These are phyloP conservation scores for Mamestra brassicae DNA, from an alignment of 2,888 invertebrate genomes.

Conservation along the genomic window DNA sequence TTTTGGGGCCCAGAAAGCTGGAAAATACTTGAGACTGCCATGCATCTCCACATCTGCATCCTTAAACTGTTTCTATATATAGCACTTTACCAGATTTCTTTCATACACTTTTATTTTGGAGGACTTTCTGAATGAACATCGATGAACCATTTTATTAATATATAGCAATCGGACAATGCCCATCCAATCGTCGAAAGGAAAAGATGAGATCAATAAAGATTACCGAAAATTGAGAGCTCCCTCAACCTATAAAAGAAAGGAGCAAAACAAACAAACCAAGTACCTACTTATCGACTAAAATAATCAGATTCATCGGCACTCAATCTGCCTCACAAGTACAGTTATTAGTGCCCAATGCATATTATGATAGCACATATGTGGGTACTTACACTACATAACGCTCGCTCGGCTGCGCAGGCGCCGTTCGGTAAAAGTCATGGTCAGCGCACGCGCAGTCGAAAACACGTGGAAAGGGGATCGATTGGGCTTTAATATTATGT, in stretches of 20 bases:
- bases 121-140: too few species aligned
- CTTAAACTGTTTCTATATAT: too few species aligned
- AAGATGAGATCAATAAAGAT: background rate
- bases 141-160: too few species aligned
- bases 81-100: too few species aligned
- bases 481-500: constrained; percentile 5
- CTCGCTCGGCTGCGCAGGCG: constrained; percentile 43
- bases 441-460: constrained; percentile 40
- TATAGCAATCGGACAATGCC: too few species aligned
- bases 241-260: too few species aligned
- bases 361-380: constrained; percentile 30
- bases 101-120: too few species aligned
- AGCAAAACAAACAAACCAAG: background rate
- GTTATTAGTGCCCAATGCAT: constrained; percentile 49
- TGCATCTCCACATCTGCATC: too few species aligned
- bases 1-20: too few species aligned
- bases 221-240: background rate
- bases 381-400: constrained; percentile 36
- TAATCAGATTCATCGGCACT: constrained; percentile 34
- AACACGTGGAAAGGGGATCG: constrained; percentile 56
- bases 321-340: constrained; percentile 28
- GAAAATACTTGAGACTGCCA: too few species aligned
- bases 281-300: background rate
- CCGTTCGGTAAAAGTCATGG: constrained; percentile 65
- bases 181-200: background rate